These are phyloP conservation scores for Limanda limanda DNA, from an alignment of 2,113 vertebrate species.

Conservation along the genomic window DNA sequence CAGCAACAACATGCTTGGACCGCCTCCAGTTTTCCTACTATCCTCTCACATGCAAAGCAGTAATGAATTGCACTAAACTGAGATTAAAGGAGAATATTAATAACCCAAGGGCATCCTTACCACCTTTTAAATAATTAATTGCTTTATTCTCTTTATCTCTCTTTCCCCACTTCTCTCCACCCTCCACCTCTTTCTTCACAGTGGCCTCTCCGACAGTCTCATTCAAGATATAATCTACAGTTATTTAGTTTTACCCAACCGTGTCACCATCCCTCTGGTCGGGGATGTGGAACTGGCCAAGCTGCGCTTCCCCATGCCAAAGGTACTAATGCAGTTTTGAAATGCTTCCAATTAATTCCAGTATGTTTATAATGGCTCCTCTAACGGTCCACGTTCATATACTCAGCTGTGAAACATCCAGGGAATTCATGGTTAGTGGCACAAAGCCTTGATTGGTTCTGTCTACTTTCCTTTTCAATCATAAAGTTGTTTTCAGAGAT, in stretches of 20 bases:
- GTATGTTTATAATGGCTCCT: background rate
- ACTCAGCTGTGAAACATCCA: background rate
- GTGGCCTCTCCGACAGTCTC: conserved; percentile 93
- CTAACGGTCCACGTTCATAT: background rate
- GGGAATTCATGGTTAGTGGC: conserved; percentile 5
- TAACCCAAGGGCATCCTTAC: conserved; percentile 50
- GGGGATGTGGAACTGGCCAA: conserved; percentile 91
- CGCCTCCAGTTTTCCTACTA: conserved; percentile 47
- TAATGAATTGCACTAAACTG: conserved; percentile 31
- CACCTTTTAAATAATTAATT: conserved; percentile 58
- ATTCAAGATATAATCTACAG: conserved; percentile 95
- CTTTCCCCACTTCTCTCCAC: conserved; percentile 1
- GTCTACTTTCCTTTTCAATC: background rate
- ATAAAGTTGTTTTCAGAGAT: background rate
- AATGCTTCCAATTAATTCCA: background rate
- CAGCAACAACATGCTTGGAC: conserved; percentile 55
- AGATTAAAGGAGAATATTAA: conserved; percentile 67
- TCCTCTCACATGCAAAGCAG: conserved; percentile 35
- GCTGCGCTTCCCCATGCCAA: conserved; percentile 94
- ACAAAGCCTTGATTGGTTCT: background rate
- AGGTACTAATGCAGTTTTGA: conserved; percentile 80
- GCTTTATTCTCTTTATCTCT: conserved; percentile 48
- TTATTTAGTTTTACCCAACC: conserved; percentile 95
- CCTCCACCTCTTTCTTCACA: conserved; percentile 61
- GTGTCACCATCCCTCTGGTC: conserved; percentile 94